Evolutionary conservation across 2,797 vertebrate genomes (phyloP).

Genomic region (Streptopelia turtur): DNA sequence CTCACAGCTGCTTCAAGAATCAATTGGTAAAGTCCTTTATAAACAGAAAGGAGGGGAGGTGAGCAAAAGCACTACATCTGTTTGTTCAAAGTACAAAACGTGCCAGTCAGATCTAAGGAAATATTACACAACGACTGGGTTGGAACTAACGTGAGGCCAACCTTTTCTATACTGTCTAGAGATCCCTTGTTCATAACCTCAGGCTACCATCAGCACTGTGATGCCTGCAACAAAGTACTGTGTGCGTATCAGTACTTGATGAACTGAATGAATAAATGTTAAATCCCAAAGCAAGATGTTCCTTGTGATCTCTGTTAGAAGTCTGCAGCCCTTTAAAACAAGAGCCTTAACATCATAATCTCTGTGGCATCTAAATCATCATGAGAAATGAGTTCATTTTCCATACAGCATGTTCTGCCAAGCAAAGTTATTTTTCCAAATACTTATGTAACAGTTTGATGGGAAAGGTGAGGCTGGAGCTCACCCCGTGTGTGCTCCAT

Average conservation of each 20-base stretch:
- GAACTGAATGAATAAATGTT: conserved; percentile 48
- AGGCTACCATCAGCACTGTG: conserved; percentile 15
- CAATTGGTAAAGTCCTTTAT: conserved; percentile 28
- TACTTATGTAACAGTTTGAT: not conserved
- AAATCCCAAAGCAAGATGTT: conserved; percentile 50
- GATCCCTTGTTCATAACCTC: conserved; percentile 57
- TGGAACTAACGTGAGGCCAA: conserved; percentile 3
- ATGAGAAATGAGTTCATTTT: conserved; percentile 27
- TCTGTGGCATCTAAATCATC: conserved; percentile 20
- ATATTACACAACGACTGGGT: not conserved
- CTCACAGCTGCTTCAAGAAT: not conserved
- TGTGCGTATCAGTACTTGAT: conserved; percentile 33
- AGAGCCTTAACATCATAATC: conserved; percentile 33
- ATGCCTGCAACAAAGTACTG: conserved; percentile 52
- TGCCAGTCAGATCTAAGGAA: conserved; percentile 36
- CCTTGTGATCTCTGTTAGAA: conserved; percentile 50
- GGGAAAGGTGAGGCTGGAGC: not conserved
- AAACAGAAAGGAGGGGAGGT: conserved; percentile 33
- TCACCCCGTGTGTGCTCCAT: not conserved
- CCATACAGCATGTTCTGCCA: conserved; percentile 40
- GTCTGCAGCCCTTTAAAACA: conserved; percentile 50
- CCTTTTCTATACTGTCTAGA: conserved; percentile 39
- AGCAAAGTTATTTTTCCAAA: not conserved
- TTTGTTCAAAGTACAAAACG: conserved; percentile 48
- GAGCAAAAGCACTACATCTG: not conserved